A percentile compares a stretch with the other conserved stretches of the same genome.
These are phyloP conservation scores for Drosophila atripex DNA, from an alignment of 2,888 invertebrate genomes.

Conservation along the genomic window DNA sequence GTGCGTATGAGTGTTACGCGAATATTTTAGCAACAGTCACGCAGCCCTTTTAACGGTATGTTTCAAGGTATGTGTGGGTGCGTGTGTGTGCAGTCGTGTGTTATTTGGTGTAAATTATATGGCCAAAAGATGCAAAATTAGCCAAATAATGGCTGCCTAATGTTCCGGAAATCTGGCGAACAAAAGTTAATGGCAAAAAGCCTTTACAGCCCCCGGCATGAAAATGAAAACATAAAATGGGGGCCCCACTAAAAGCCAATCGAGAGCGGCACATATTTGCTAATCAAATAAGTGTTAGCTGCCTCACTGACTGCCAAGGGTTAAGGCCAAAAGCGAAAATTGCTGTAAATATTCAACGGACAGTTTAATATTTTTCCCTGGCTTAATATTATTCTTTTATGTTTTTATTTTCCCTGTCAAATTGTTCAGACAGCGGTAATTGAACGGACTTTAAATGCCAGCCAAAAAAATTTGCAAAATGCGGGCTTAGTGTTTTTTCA, in stretches of 20 bases:
- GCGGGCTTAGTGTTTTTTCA: conserved; percentile 25
- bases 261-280: conserved; percentile 28
- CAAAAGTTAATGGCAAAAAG: conserved; percentile 71
- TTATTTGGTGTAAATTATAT: conserved; percentile 79
- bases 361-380: not conserved
- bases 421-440: conserved; percentile 29
- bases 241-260: conserved; percentile 44
- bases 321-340: conserved; percentile 18
- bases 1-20: conserved; percentile 72
- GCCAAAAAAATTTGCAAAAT: conserved; percentile 26
- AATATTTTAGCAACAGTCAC: conserved; percentile 64
- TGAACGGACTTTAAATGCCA: conserved; percentile 41
- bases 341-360: conserved; percentile 7
- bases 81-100: conserved; percentile 72
- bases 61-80: conserved; percentile 19
- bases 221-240: conserved; percentile 70
- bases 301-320: conserved; percentile 23
- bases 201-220: conserved; percentile 61
- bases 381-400: conserved; percentile 8
- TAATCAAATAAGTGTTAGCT: conserved; percentile 48
- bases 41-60: conserved; percentile 29
- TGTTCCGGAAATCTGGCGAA: conserved; percentile 67
- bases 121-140: conserved; percentile 78
- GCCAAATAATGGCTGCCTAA: conserved; percentile 78
- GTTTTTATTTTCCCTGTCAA: conserved; percentile 30